phyloP scores from a whole-genome alignment of 2,113 vertebrate genomes.

The Callipepla squamata region DNA sequence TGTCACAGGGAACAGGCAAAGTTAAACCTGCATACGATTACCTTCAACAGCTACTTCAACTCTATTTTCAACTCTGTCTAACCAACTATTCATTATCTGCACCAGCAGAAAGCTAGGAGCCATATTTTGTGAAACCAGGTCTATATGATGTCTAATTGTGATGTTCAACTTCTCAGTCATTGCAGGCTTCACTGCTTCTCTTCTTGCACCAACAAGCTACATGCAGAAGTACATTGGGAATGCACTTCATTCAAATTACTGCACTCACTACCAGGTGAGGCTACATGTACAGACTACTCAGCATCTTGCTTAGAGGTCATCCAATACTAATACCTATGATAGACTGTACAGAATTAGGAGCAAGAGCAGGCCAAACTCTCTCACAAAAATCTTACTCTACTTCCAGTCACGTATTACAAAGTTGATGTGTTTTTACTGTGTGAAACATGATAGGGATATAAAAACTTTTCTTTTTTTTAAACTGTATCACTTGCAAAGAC shows the following conservation, averaged over 20 bases:
- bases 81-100: not conserved
- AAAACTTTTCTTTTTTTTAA: not conserved
- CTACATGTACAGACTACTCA: not conserved
- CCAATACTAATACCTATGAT: not conserved
- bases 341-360: not conserved
- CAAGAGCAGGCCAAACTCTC: fast-evolving
- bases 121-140: not conserved
- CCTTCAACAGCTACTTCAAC: not conserved
- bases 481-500: fast-evolving
- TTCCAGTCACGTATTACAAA: not conserved
- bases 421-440: not conserved
- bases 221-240: not conserved
- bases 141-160: not conserved
- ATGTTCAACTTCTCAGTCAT: not conserved
- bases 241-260: not conserved
- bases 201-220: not conserved
- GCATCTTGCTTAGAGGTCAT: not conserved
- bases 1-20: not conserved
- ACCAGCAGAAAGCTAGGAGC: not conserved
- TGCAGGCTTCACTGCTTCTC: not conserved
- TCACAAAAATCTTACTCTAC: not conserved
- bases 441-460: not conserved
- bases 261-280: not conserved
- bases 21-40: not conserved
- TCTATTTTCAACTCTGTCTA: not conserved